Percentiles rank a stretch among this genome's conserved stretches.
phyloP scores from a whole-genome alignment of 2,888 invertebrate species.

The Tetheella fluctuosa region DNA sequence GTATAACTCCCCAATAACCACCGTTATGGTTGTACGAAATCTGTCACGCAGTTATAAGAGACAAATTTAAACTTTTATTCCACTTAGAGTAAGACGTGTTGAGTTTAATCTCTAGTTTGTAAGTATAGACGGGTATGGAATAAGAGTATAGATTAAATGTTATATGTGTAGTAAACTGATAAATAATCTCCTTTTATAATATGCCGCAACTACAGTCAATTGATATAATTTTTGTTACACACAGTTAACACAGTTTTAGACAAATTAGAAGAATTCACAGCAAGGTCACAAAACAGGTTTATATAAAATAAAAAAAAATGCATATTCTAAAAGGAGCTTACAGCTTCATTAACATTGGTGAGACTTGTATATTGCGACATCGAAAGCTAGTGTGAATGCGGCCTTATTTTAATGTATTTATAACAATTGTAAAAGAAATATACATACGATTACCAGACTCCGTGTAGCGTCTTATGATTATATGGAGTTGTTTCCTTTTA shows the following conservation, averaged over 20 bases:
- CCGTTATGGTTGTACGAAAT: slow-evolving; percentile 4
- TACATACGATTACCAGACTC: slow-evolving; percentile 60
- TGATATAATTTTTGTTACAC: slow-evolving; percentile 31
- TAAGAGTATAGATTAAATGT: slow-evolving; percentile 45
- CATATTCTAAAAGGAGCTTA: slow-evolving; percentile 73
- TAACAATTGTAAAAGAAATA: slow-evolving; percentile 47
- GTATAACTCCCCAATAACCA: background rate
- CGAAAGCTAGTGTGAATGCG: slow-evolving; percentile 78
- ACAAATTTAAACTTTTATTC: slow-evolving; percentile 73
- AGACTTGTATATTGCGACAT: slow-evolving; percentile 68
- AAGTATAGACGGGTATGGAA: slow-evolving; percentile 70
- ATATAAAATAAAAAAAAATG: slow-evolving; percentile 30
- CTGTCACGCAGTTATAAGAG: slow-evolving; percentile 40
- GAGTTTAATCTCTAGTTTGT: slow-evolving; percentile 61
- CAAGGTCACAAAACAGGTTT: slow-evolving; percentile 66
- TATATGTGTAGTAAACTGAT: slow-evolving; percentile 46
- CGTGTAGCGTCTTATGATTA: slow-evolving; percentile 55
- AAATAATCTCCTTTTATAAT: slow-evolving; percentile 70
- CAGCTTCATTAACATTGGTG: slow-evolving; percentile 75
- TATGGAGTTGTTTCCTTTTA: slow-evolving; percentile 49
- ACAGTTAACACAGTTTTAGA: slow-evolving; percentile 19
- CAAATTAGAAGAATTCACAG: slow-evolving; percentile 26
- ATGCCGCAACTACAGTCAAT: slow-evolving; percentile 41
- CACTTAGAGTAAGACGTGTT: slow-evolving; percentile 75
- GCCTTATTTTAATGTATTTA: slow-evolving; percentile 67